phyloP scores from a whole-genome alignment of 64 coral and sea anemone species.

The Porites lutea region DNA sequence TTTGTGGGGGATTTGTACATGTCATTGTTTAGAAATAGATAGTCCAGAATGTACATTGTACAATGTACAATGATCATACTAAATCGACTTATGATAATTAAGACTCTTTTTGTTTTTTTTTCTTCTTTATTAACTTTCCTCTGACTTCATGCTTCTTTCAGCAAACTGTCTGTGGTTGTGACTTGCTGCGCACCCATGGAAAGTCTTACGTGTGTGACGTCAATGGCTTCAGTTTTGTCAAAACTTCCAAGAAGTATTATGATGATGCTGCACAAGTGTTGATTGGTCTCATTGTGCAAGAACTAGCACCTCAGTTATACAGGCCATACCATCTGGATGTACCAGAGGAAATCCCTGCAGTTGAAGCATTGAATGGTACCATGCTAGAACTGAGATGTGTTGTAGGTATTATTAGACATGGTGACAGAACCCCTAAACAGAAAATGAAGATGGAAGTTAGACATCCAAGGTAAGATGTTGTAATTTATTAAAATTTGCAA shows the following conservation, averaged over 20 bases:
- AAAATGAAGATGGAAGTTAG: slow-evolving; percentile 99
- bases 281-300: slow-evolving; percentile 73
- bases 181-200: slow-evolving; percentile 88
- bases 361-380: slow-evolving; percentile 60
- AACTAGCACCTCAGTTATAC: slow-evolving; percentile 90
- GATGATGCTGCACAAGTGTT: slow-evolving; percentile 93
- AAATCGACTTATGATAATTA: too few species aligned
- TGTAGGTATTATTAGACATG: slow-evolving; percentile 93
- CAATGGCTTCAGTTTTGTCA: slow-evolving; percentile 99
- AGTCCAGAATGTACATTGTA: too few species aligned
- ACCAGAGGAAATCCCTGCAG: slow-evolving; percentile 53
- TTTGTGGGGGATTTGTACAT: too few species aligned
- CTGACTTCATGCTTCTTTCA: slow-evolving; percentile 1
- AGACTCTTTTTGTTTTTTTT: too few species aligned
- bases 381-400: slow-evolving; percentile 95
- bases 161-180: slow-evolving; percentile 99
- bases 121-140: too few species aligned
- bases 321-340: slow-evolving; percentile 72
- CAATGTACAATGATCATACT: too few species aligned
- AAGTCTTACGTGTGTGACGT: slow-evolving; percentile 98
- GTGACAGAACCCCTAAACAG: slow-evolving; percentile 98
- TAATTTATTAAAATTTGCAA: neutral
- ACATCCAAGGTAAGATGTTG: slow-evolving; percentile 82
- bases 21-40: too few species aligned
- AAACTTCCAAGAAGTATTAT: slow-evolving; percentile 98